Evolutionary conservation across 2,888 invertebrate genomes (phyloP), one percentile per base, ranked within the genome.

Genomic region (Busseola fusca): DNA sequence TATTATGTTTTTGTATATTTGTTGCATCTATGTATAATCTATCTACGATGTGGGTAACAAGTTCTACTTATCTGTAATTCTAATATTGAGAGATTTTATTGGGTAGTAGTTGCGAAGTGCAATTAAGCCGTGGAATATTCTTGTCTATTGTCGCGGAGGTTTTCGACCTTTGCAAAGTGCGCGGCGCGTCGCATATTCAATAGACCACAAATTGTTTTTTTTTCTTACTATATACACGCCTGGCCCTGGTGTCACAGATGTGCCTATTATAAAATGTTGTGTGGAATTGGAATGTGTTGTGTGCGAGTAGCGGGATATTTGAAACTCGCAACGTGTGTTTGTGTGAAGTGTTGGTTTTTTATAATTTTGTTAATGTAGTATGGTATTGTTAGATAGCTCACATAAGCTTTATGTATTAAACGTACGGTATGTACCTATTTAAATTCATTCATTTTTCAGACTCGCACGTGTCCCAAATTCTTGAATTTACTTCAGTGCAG

Each of bases 81-180:
- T 65, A 76, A 65, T 68, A 59, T 27, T 34, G 54, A 73, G 69
- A 73, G 56, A 65, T 57, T 69, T 18, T 18, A 21, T 30, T 37
- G 52, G 42, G 12, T 37, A 67, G 52, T 63, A 70, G 75, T 87
- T 87, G 82, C 79, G 78, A 85, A 85, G 78, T 84, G 87, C 87
- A 89, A 89, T 91, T 89, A 89, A 86, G 87, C 84, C 88, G 88
- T 89, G 89, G 82, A 86, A 84, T 88, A 89, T 88, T 89, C 89
- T 89, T 88, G 87, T 84, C 89, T 87, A 92, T 92, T 93, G 92
- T 92, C 88, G 86, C 80, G 69, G 89, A 89, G 93, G 93, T 91
- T 89, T 87, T 91, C 89, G 92, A 93, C 93, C 93, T 92, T 88
- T 88, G 88, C 85, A 81, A 84, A 87, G 85, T 81, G 88, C 87